A percentile compares a stretch with the other conserved stretches of the same genome.
These are phyloP conservation scores for Catocala sponsa DNA, from an alignment of 2,888 invertebrate species.

Conservation along the genomic window DNA sequence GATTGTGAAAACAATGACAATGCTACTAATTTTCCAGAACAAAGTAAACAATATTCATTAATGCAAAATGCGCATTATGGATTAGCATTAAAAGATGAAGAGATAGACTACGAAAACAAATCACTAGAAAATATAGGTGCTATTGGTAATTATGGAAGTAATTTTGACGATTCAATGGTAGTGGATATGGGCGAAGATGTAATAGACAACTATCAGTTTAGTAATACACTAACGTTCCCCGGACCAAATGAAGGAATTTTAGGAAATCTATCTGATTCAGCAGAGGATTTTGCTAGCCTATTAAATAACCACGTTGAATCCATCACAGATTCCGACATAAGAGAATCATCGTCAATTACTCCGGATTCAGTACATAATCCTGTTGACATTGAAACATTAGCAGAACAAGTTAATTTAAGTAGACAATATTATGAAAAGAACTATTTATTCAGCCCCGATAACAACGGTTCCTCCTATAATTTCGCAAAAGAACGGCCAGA, in stretches of 20 bases:
- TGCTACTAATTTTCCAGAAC: constrained; percentile 81
- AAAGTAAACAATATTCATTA: constrained; percentile 92
- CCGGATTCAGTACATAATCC: constrained; percentile 90
- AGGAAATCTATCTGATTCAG: constrained; percentile 93
- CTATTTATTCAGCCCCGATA: constrained; percentile 83
- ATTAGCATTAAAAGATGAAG: constrained; percentile 93
- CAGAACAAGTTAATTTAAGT: constrained; percentile 91
- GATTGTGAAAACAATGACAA: constrained; percentile 92
- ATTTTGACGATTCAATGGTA: constrained; percentile 94
- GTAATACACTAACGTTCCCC: constrained; percentile 93
- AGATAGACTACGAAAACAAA: constrained; percentile 93
- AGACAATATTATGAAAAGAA: constrained; percentile 87
- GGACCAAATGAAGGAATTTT: constrained; percentile 93
- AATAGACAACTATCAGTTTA: constrained; percentile 94
- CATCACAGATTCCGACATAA: constrained; percentile 89
- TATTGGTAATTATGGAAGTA: constrained; percentile 88
- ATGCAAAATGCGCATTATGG: constrained; percentile 95
- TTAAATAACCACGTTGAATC: constrained; percentile 92
- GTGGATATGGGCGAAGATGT: constrained; percentile 93
- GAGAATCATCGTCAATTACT: constrained; percentile 92
- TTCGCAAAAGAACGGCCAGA: constrained; percentile 89
- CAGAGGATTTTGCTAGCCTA: constrained; percentile 93
- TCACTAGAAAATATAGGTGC: constrained; percentile 90
- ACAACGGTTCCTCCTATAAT: constrained; percentile 87
- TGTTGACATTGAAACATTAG: constrained; percentile 92